phyloP scores from a whole-genome alignment of 2,888 invertebrate genomes.

The Thereva nobilitata region DNA sequence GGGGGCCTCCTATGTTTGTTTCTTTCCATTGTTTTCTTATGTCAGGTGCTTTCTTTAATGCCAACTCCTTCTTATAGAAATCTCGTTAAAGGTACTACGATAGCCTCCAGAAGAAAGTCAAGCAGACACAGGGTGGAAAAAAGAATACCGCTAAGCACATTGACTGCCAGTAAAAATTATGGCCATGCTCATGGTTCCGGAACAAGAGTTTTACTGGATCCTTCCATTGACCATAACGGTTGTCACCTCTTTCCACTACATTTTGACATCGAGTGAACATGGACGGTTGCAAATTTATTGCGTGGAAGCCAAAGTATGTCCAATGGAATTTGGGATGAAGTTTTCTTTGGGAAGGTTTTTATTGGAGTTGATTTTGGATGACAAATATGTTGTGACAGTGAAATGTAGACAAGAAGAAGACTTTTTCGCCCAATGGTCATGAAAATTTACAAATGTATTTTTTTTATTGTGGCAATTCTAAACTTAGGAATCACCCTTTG shows the following conservation, averaged over 20 bases:
- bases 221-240: constrained; percentile 40
- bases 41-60: background rate
- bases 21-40: constrained; percentile 22
- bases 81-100: constrained; percentile 30
- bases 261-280: constrained; percentile 10
- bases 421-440: no score
- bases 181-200: constrained; percentile 38
- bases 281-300: constrained; percentile 23
- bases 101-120: background rate
- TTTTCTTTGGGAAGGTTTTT: no score
- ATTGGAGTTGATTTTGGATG: no score
- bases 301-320: constrained; percentile 13
- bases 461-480: no score
- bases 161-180: constrained; percentile 27
- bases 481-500: no score
- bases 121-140: constrained; percentile 7
- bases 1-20: constrained; percentile 13
- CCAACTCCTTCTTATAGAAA: constrained; percentile 28
- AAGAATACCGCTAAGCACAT: constrained; percentile 27
- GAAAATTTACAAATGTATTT: no score
- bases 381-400: no score
- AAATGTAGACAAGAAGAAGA: no score
- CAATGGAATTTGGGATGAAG: no score
- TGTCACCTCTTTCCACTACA: constrained; percentile 28
- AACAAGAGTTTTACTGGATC: constrained; percentile 35